Percentiles rank a stretch among this genome's conserved stretches.
Conservation (phyloP, 2,113 vertebrate genomes). For the Hippocampus guttulatus region DNA sequence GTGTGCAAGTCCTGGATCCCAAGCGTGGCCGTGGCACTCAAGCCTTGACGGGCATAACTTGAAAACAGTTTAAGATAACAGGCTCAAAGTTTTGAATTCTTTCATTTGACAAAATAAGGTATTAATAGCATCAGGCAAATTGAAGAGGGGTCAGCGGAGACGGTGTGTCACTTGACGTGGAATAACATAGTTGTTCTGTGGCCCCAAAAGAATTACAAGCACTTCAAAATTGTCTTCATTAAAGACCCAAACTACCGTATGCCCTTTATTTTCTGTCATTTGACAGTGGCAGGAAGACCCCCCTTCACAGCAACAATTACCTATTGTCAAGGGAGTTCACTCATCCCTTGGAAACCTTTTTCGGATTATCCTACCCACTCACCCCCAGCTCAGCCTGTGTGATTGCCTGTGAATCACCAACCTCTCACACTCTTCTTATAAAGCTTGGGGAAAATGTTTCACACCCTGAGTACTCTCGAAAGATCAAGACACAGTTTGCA, state of each 20-base stretch:
- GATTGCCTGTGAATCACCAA: slow-evolving; percentile 20
- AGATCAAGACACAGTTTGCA: slow-evolving; percentile 41
- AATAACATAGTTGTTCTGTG: too few relatives aligned
- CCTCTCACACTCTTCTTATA: slow-evolving; percentile 33
- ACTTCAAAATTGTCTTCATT: background rate
- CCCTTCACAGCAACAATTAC: slow-evolving; percentile 13
- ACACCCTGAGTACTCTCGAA: slow-evolving; percentile 19
- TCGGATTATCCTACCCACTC: slow-evolving; percentile 25
- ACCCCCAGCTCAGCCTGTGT: slow-evolving; percentile 28
- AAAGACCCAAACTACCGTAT: background rate
- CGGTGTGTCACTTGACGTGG: too few relatives aligned
- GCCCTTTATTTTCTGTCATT: slow-evolving; percentile 13
- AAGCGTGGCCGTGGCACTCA: too few relatives aligned
- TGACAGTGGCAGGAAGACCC: background rate
- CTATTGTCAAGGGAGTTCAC: slow-evolving; percentile 20
- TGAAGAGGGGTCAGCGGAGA: too few relatives aligned
- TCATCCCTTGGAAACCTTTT: slow-evolving; percentile 23
- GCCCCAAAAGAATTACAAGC: background rate
- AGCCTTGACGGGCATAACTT: too few relatives aligned
- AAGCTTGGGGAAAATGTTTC: slow-evolving; percentile 22
- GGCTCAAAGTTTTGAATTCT: too few relatives aligned
- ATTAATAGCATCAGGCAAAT: too few relatives aligned
- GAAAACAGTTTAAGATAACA: too few relatives aligned
- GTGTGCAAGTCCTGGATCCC: too few relatives aligned
- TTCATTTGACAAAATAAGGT: too few relatives aligned